Base-by-base conservation (phyloP, 2,113 vertebrate genomes). In the Nerophis lumbriciformis region DNA sequence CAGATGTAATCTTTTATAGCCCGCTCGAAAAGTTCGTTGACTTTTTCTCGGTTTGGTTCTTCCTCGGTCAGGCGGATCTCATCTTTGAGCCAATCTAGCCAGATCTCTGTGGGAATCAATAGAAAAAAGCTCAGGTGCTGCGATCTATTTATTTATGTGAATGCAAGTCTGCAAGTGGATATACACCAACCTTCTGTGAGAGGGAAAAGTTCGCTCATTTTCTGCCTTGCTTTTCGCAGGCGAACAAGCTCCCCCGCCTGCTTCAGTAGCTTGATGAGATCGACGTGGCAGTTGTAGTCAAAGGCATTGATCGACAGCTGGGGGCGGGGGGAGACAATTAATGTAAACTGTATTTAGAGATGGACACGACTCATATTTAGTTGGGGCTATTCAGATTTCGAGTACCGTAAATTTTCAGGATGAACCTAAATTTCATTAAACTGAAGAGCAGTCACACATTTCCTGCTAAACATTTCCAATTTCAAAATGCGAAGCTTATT, bases 81-180 rank as follows among this genome's bases (percentile, higher is more conserved):
- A 70, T 99, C 97, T 12, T 94, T 97, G 59, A 99, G 80, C 96
- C 97, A 99, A 71, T 97, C 95, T 66, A 99, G 77, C 97, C 97
- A 99, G 50, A 99, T 94, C 74, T 97, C 97, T 99, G 82, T 37
- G 65, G 19, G 44, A 49, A 51, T 65, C 16, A 62, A 65, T 8
- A 59, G 59, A 59, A 66, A 59, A 66, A 6, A 4, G 63, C 50
- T 73, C 12, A 73, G 44, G 5, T 47, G 21, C 2, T 4, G 28
- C 14, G 5, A 37, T 35, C 16, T 19, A 47, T 0, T 38, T 28
- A 44, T 57, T 38, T 12, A 8, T 58, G 15, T n/a, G 37, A 37
- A 28, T 6, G 42, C 6, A 2, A 36, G 38, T 61, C 6, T 2
- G 1, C 14, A 28, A 11, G 48, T 0, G 57, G 35, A 65, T 6